Conservation (phyloP, 2,888 invertebrate genomes). For the Trichopoda pennipes region DNA sequence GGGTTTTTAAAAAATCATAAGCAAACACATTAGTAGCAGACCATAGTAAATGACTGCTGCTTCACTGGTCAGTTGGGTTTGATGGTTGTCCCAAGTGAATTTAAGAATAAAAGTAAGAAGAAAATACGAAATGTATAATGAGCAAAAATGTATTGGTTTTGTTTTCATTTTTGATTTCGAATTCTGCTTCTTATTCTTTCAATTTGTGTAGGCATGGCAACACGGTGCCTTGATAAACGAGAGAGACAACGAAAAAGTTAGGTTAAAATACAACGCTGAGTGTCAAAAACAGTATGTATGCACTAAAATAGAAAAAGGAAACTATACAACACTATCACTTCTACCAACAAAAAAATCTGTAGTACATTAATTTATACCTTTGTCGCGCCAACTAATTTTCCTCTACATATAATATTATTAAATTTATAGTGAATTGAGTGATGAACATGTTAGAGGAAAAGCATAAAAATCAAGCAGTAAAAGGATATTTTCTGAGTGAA, state of each 20-base stretch:
- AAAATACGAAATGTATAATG: constrained; percentile 37
- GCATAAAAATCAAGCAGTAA: constrained; percentile 42
- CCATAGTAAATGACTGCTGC: constrained; percentile 43
- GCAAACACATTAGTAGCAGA: constrained; percentile 55
- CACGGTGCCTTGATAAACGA: not conserved
- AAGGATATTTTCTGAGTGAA: constrained; percentile 39
- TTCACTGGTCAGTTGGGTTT: constrained; percentile 25
- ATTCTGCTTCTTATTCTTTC: constrained; percentile 45
- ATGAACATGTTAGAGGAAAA: constrained; percentile 44
- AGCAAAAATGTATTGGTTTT: constrained; percentile 52
- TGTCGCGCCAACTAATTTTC: constrained; percentile 69
- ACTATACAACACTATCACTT: constrained; percentile 63
- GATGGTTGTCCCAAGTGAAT: constrained; percentile 45
- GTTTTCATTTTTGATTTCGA: constrained; percentile 31
- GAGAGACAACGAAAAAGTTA: constrained; percentile 48
- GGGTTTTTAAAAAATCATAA: constrained; percentile 39
- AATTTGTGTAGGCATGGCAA: constrained; percentile 34
- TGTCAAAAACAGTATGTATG: constrained; percentile 59
- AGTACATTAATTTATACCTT: constrained; percentile 66
- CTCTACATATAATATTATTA: constrained; percentile 38
- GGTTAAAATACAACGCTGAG: constrained; percentile 64
- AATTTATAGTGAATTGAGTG: constrained; percentile 37
- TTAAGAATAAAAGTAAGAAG: constrained; percentile 42
- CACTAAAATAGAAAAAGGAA: constrained; percentile 56
- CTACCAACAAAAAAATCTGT: constrained; percentile 55